Evolutionary conservation across 2,113 vertebrate species (phyloP), one percentile per base, ranked within the genome.

Genomic region (Thalassoma bifasciatum): DNA sequence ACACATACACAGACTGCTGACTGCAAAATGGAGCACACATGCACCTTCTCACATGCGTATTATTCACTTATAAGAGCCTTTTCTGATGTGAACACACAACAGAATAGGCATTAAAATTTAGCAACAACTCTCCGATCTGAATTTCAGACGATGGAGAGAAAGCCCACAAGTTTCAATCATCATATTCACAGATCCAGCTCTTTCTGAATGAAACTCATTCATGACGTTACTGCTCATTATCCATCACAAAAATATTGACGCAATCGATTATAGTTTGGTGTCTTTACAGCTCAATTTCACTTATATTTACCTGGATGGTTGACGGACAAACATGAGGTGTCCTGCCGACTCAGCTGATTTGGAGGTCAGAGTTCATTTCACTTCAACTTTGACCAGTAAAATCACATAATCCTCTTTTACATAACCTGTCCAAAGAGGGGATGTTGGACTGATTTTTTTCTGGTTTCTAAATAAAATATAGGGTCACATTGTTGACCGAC

Each of bases 31-130:
- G 56, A 73, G 23, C 58, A 7, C 23, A 19, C 22, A 12, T 44
- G 11, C 50, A 54, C 72, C 21, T 10, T 11, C 30, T 49, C 54
- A 67, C 66, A 79, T 37, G 54, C 54, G 59, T n/a, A 62, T 70
- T 59, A 50, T 64, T 81, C 60, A 38, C 56, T 60, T 50, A 54
- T 66, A 82, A 62, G 68, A 60, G 38, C 46, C 34, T 53, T 49
- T 5, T 54, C 26, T 59, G 14, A 22, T 38, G 42, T 38, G 34
- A 13, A 54, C n/a, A 58, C 24, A 34, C 42, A 14, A 44, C 42
- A 44, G 42, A 44, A 44, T 16, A 16, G 12, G 42, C 14, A 44
- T 16, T 44, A 44, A 16, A 16, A 2, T 10, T 40, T 6, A 46
- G 38, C 14, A 44, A 44, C 13, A 46, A 46, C 44, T 17, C 16